Conservation (phyloP, 2,113 vertebrate species). For the Sinocyclocheilus anshuiensis region DNA sequence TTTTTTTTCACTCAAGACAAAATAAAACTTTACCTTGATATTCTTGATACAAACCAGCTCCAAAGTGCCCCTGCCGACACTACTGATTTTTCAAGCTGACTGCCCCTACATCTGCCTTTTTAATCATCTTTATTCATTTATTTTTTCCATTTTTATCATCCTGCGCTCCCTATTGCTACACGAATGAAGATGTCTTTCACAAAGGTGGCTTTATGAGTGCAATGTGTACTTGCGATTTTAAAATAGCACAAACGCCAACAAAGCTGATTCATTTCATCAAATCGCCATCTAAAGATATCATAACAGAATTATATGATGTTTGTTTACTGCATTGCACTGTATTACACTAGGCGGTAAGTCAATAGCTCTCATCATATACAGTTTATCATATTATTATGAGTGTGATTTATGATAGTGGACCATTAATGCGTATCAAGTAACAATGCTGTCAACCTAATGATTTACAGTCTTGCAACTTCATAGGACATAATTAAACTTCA, state of each 20-base stretch:
- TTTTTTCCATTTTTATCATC: not conserved
- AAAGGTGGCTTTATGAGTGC: not conserved
- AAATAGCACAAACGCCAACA: not conserved
- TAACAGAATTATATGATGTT: not conserved
- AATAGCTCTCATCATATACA: not conserved
- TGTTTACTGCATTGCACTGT: not conserved
- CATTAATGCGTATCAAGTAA: not conserved
- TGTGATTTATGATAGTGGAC: not conserved
- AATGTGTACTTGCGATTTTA: not conserved
- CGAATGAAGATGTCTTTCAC: not conserved
- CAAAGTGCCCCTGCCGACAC: slow-evolving; percentile 4
- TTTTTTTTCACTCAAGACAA: not conserved
- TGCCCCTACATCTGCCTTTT: not conserved
- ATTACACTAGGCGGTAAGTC: not conserved
- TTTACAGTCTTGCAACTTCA: not conserved
- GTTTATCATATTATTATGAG: not conserved
- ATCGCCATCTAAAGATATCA: not conserved
- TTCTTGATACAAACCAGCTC: slow-evolving; percentile 15
- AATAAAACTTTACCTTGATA: slow-evolving; percentile 12
- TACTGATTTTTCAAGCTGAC: slow-evolving; percentile 10
- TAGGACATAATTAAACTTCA: not conserved
- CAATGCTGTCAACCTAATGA: not conserved
- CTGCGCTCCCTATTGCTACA: not conserved
- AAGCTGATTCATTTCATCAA: not conserved
- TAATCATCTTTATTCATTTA: slow-evolving; percentile 10